phyloP scores from a whole-genome alignment of 2,888 invertebrate genomes.

The Eristalis intricaria region DNA sequence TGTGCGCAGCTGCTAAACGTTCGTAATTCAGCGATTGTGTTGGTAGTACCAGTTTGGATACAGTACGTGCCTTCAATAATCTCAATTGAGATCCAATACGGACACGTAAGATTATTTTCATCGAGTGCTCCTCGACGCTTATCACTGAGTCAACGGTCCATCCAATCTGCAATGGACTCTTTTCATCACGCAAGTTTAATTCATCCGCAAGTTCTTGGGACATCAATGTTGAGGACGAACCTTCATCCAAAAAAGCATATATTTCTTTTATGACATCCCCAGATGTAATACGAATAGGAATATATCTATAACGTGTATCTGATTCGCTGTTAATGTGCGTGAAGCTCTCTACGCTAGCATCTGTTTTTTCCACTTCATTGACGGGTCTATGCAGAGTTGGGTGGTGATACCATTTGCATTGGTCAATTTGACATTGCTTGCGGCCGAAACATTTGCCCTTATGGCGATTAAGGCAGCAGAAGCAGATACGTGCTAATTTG shows the following conservation, averaged over 20 bases:
- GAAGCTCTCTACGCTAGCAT: too few species aligned
- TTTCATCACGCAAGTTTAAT: background rate
- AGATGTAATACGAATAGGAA: background rate
- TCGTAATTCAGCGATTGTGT: background rate
- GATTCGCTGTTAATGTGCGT: too few species aligned
- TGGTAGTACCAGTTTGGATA: too few species aligned
- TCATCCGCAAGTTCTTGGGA: background rate
- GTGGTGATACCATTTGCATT: too few species aligned
- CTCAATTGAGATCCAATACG: background rate
- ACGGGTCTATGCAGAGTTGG: too few species aligned
- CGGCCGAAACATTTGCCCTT: background rate
- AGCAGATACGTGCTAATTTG: background rate
- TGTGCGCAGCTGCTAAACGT: slow-evolving; percentile 4
- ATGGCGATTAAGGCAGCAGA: slow-evolving; percentile 4
- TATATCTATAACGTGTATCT: too few species aligned
- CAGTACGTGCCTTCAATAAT: background rate
- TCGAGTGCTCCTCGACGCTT: too few species aligned
- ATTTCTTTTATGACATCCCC: background rate
- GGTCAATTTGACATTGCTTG: background rate
- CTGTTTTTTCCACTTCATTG: too few species aligned
- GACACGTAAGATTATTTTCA: background rate
- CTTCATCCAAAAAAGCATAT: background rate
- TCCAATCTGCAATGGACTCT: background rate
- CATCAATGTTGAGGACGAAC: background rate
- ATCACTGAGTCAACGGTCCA: background rate